These are phyloP conservation scores for Eupithecia pulchellata DNA, from an alignment of 2,888 invertebrate genomes.

Conservation along the genomic window DNA sequence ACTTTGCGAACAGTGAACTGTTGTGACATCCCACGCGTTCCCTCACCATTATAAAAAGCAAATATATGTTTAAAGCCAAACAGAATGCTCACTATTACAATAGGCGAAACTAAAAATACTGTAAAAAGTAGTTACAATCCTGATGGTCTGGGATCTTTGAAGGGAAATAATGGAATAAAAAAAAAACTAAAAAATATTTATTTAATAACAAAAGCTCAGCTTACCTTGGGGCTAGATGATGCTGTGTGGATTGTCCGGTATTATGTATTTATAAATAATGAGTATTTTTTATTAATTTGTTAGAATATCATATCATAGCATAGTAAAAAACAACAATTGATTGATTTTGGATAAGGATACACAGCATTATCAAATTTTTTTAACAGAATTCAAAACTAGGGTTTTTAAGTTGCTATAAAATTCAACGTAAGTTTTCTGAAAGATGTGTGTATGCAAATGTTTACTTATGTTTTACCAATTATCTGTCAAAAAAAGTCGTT, in stretches of 20 bases:
- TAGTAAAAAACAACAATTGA: too few relatives aligned
- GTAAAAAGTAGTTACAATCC: background rate
- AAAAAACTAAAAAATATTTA: too few relatives aligned
- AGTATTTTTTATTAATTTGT: too few relatives aligned
- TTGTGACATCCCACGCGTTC: constrained; percentile 44
- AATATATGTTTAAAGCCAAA: background rate
- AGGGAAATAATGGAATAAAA: background rate
- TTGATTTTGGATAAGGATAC: background rate
- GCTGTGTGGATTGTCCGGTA: too few relatives aligned
- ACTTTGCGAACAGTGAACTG: constrained; percentile 74
- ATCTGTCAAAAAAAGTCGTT: constrained; percentile 21
- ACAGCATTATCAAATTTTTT: background rate
- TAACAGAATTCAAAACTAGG: background rate
- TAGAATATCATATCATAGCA: too few relatives aligned
- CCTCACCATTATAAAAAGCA: background rate
- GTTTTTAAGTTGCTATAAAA: too few relatives aligned
- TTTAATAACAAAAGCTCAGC: too few relatives aligned
- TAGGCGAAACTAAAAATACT: background rate
- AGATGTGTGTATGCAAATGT: background rate
- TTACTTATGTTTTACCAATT: constrained; percentile 3
- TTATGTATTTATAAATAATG: too few relatives aligned
- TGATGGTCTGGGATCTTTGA: background rate
- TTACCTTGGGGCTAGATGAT: too few relatives aligned
- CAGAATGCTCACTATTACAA: background rate
- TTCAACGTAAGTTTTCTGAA: background rate